Conservation (phyloP, 1,140 invertebrate genomes). For the Protaetia brevitarsis region DNA sequence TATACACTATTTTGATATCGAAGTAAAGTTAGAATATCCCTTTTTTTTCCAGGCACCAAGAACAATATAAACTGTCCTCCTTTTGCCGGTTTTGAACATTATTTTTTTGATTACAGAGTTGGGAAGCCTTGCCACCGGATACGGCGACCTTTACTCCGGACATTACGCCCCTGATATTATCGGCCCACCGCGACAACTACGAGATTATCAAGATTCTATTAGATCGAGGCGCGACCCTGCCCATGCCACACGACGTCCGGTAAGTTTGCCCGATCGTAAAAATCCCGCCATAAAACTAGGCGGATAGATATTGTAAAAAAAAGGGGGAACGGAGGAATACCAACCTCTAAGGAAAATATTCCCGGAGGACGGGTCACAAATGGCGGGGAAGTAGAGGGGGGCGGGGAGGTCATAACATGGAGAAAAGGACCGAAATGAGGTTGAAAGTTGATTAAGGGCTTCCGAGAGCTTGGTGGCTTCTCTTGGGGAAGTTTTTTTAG, state of each 20-base stretch:
- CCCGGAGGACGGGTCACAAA: too few relatives aligned
- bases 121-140: constrained; percentile 85
- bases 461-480: too few relatives aligned
- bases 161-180: constrained; percentile 93
- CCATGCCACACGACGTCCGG: constrained; percentile 88
- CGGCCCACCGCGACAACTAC: constrained; percentile 95
- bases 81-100: neutral
- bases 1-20: too few relatives aligned
- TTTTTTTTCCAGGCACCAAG: too few relatives aligned
- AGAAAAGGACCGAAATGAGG: too few relatives aligned
- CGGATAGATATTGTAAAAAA: neutral
- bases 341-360: too few relatives aligned
- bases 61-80: too few relatives aligned
- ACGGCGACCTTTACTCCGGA: constrained; percentile 94
- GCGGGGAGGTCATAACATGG: too few relatives aligned
- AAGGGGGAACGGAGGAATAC: neutral
- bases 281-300: neutral
- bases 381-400: too few relatives aligned
- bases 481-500: too few relatives aligned
- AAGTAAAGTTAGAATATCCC: too few relatives aligned
- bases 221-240: constrained; percentile 82
- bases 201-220: constrained; percentile 97
- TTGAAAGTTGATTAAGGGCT: too few relatives aligned
- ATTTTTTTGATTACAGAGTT: constrained; percentile 64
- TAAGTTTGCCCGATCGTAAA: constrained; percentile 39